Conservation (phyloP, 2,797 vertebrate genomes). For the Galaxias olidus region DNA sequence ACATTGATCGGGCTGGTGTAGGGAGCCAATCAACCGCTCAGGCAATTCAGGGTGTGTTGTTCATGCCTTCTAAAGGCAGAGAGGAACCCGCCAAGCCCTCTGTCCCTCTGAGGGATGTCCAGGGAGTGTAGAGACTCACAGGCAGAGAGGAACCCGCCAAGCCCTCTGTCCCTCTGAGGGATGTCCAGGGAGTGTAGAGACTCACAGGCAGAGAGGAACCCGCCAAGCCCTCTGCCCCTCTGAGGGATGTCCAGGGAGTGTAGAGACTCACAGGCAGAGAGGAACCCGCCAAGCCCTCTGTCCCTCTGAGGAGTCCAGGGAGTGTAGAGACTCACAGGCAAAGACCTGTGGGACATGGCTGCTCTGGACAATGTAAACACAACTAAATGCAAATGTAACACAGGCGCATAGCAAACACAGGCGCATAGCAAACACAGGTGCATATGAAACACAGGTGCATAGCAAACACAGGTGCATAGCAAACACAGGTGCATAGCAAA, state of each 20-base stretch:
- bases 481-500: too few species aligned
- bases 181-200: constrained; percentile 1
- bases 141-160: not conserved
- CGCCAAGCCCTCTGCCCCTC: constrained; percentile 9
- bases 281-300: not conserved
- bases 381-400: too few species aligned
- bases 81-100: constrained; percentile 5
- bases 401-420: too few species aligned
- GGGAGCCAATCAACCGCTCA: constrained; percentile 37
- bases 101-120: constrained; percentile 23
- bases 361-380: too few species aligned
- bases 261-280: constrained; percentile 1
- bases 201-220: not conserved
- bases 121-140: not conserved
- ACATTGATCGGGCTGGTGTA: constrained; percentile 24
- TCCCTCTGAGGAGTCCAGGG: too few species aligned
- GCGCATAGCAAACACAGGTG: too few species aligned
- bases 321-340: not conserved
- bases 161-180: too few species aligned
- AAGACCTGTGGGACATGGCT: too few species aligned
- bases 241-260: constrained; percentile 7
- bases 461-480: too few species aligned
- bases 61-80: constrained; percentile 36
- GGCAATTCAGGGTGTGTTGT: constrained; percentile 43
- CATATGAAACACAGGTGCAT: too few species aligned